phyloP scores from a whole-genome alignment of 2,113 vertebrate genomes.

The Polyodon spathula region DNA sequence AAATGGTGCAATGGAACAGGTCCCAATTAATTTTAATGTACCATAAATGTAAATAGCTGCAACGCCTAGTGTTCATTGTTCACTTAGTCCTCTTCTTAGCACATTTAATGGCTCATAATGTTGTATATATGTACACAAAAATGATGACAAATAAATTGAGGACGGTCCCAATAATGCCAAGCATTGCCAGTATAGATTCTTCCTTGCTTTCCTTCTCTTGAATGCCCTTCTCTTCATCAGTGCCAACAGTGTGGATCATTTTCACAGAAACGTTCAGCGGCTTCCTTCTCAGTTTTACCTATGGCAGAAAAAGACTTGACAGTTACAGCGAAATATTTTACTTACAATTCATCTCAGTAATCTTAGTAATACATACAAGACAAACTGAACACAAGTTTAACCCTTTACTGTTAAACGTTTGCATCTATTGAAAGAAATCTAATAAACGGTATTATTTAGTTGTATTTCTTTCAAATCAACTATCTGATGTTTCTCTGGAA shows the following conservation, averaged over 20 bases:
- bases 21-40: constrained; percentile 26
- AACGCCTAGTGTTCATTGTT: constrained; percentile 29
- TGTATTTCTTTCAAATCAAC: too few species aligned
- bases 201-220: constrained; percentile 93
- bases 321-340: constrained; percentile 16
- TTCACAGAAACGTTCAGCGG: constrained; percentile 80
- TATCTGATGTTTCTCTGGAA: too few species aligned
- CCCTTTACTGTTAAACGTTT: too few species aligned
- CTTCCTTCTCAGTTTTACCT: constrained; percentile 73
- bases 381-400: too few species aligned
- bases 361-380: too few species aligned
- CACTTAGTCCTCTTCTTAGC: constrained; percentile 18
- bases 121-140: constrained; percentile 97
- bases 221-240: constrained; percentile 84
- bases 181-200: constrained; percentile 87
- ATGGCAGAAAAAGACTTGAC: constrained; percentile 31
- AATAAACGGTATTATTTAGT: too few species aligned
- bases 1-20: constrained; percentile 12
- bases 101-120: constrained; percentile 54
- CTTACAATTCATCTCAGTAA: too few species aligned
- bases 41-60: constrained; percentile 25
- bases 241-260: constrained; percentile 89
- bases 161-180: constrained; percentile 93
- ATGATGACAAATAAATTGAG: constrained; percentile 94
- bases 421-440: too few species aligned